Evolutionary conservation across 1,140 invertebrate species (phyloP), one percentile per base, ranked within the genome.

Genomic region (Zaprionus nigranus): DNA sequence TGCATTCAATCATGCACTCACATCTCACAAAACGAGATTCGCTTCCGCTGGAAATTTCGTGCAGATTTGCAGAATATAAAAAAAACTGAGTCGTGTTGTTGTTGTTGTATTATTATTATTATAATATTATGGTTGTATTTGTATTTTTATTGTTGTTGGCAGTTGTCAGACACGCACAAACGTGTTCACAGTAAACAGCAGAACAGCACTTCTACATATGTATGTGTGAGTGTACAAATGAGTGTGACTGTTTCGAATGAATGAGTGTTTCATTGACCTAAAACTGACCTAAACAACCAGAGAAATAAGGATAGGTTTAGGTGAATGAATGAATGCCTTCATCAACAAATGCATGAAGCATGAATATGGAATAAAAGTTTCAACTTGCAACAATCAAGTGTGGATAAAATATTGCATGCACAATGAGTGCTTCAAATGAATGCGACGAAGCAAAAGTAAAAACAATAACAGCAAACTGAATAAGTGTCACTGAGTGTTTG

Each of bases 91-190:
- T 22, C 46, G 46, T 40, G 38, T 13, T 43, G 40, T 40, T 40
- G 15, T 43, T 43, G n/a, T 46, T 46, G 0, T 30, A 30, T 30
- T 30, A 34, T 38, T 9, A 43, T 65, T 11, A 40, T 17, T 17
- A 17, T 40, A 43, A 58, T 15, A 46, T 20, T 67, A 11, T 49
- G 12, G 5, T 22, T 49, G 46, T 46, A 17, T 9, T 67, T 58
- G 26, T 9, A 30, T 57, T 24, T 57, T 30, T 28, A 46, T 58
- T 20, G 30, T 36, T 68, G 20, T 51, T 68, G 54, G 56, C 65
- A 59, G 65, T 68, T 34, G 13, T 20, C 12, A 40, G 28, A 51
- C 56, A 68, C 56, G 65, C 56, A 13, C 17, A 51, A 68, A 68
- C 65, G 65, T 68, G 65, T 57, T 24, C 40, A 20, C 40, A 57